Evolutionary conservation across 1,140 invertebrate species (phyloP).

Genomic region (Drosophila takahashii): DNA sequence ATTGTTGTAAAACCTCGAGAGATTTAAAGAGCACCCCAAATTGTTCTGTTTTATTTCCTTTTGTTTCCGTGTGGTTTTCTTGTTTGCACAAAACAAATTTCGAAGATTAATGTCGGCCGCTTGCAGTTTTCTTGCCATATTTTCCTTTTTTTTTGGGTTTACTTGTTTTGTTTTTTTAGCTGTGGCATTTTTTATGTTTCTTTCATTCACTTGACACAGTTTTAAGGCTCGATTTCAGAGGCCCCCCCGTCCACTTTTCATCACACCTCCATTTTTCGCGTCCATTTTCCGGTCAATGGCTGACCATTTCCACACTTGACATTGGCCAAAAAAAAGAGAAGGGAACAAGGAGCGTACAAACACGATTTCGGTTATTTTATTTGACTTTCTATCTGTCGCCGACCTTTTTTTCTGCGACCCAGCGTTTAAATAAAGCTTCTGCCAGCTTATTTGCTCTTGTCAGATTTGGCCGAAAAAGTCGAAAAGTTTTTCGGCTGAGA

Average conservation of each 20-base stretch:
- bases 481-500: slow-evolving; percentile 2
- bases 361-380: slow-evolving; percentile 14
- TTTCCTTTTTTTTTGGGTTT: slow-evolving; percentile 1
- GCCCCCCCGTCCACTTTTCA: slow-evolving; percentile 1
- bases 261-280: slow-evolving; percentile 29
- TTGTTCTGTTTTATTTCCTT: slow-evolving; percentile 12
- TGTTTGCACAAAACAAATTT: slow-evolving; percentile 69
- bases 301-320: slow-evolving; percentile 59
- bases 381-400: slow-evolving; percentile 3
- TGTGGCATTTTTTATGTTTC: slow-evolving; percentile 32
- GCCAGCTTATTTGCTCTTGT: slow-evolving; percentile 28
- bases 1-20: slow-evolving; percentile 22
- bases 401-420: slow-evolving; percentile 6
- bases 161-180: slow-evolving; percentile 4
- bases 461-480: slow-evolving; percentile 38
- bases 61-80: slow-evolving; percentile 18
- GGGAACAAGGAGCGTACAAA: slow-evolving; percentile 4
- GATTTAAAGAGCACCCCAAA: slow-evolving; percentile 17
- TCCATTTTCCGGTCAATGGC: slow-evolving; percentile 52
- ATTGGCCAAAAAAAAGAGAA: slow-evolving; percentile 35
- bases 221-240: slow-evolving; percentile 36
- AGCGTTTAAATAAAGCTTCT: slow-evolving; percentile 46
- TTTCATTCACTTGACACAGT: slow-evolving; percentile 61
- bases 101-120: slow-evolving; percentile 68
- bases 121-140: slow-evolving; percentile 19